These are phyloP conservation scores for Lypha dubia DNA, from an alignment of 2,888 invertebrate genomes.

Conservation along the genomic window DNA sequence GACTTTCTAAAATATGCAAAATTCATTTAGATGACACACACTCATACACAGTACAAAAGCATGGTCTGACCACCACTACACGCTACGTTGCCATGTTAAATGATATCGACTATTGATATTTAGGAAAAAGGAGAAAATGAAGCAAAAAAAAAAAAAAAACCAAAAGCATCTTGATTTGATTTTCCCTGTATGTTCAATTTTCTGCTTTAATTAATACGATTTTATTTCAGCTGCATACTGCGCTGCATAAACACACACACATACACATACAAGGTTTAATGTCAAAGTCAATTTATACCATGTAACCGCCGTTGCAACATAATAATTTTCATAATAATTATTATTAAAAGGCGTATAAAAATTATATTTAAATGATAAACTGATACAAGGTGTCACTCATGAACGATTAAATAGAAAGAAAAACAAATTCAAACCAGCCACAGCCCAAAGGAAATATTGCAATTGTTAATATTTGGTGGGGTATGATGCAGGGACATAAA, in stretches of 20 bases:
- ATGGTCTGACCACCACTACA: conserved; percentile 18
- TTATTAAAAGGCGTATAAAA: conserved; percentile 69
- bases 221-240: conserved; percentile 14
- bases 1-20: conserved; percentile 79
- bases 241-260: neutral
- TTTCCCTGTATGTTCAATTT: conserved; percentile 48
- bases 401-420: conserved; percentile 26
- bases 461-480: neutral
- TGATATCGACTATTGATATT: conserved; percentile 46
- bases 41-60: conserved; percentile 24
- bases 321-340: conserved; percentile 48
- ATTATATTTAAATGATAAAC: conserved; percentile 69
- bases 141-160: too few relatives aligned
- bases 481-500: neutral
- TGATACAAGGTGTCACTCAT: conserved; percentile 68
- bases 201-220: conserved; percentile 53
- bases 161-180: conserved; percentile 41
- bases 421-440: neutral
- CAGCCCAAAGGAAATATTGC: neutral
- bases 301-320: conserved; percentile 5
- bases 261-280: conserved; percentile 41
- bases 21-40: conserved; percentile 66
- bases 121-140: neutral
- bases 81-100: conserved; percentile 13
- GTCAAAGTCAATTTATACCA: conserved; percentile 70